A percentile compares a stretch with the other conserved stretches of the same genome.
phyloP scores from a whole-genome alignment of 2,888 invertebrate genomes.

The Lysandra coridon region DNA sequence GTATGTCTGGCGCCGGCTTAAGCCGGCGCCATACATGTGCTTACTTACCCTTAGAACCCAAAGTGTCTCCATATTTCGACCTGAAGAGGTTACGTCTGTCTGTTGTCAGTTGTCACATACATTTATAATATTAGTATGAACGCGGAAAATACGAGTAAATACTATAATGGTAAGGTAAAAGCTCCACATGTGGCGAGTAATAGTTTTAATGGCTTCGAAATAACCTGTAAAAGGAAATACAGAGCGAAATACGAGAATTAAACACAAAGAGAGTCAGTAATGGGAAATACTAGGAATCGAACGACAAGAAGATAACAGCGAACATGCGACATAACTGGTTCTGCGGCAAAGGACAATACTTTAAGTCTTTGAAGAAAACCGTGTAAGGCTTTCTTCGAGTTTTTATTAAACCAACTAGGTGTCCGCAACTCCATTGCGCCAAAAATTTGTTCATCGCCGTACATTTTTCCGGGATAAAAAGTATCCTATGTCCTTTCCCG shows the following conservation, averaged over 20 bases:
- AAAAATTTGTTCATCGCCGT: no score
- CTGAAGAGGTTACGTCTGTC: no score
- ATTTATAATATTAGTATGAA: background rate
- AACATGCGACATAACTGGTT: conserved; percentile 17
- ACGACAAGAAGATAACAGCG: background rate
- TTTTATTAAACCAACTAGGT: background rate
- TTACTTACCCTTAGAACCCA: no score
- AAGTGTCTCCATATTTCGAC: no score
- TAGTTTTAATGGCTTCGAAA: background rate
- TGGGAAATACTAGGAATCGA: conserved; percentile 4
- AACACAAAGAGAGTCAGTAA: background rate
- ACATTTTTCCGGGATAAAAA: no score
- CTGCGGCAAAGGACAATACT: background rate
- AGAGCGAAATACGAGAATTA: background rate
- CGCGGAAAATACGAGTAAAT: background rate
- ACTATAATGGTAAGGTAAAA: background rate
- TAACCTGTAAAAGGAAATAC: background rate
- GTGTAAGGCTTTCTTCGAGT: background rate
- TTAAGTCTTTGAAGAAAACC: background rate
- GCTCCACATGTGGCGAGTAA: background rate
- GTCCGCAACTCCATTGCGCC: no score
- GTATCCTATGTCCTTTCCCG: no score
- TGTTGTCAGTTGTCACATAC: no score
- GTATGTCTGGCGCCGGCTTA: no score
- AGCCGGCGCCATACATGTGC: no score